Base-by-base conservation (phyloP, 2,113 vertebrate genomes). In the Pardalotus punctatus region DNA sequence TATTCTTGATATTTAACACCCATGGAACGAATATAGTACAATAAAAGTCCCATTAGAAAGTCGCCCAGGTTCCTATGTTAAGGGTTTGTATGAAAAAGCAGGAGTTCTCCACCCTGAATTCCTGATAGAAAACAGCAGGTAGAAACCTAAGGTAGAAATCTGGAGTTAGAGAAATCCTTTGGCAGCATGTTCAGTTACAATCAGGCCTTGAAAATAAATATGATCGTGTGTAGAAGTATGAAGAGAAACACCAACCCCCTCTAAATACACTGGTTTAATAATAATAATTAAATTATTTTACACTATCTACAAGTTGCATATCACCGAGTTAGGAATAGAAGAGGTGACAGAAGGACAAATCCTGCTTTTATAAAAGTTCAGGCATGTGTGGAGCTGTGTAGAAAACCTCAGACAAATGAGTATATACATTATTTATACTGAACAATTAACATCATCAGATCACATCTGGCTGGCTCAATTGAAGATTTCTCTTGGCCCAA, bases 141-240 rank as follows among this genome's bases (percentile, higher is more conserved):
- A 96, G 97, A 95, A 96, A 95, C 69, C 96, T 76, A 82, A 64
- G 24, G 74, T 94, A 98, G 96, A 98, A 97, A 98, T 96, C 36
- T 48, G 72, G 93, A 93, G 94, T 94, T 83, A 97, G 94, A 97
- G 29, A 97, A 94, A 95, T 96, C 96, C 97, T 98, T 97, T 98
- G 97, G 97, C 97, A 98, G 97, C 97, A 93, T 81, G 89, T 97
- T 97, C 97, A 96, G 97, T 97, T 97, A 97, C 96, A 96, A 97
- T 97, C 95, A 96, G 93, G 92, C 97, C 77, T 98, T 91, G 97
- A 93, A 96, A 98, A 98, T 98, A 98, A 98, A 98, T 98, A 98
- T 61, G 90, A 92, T 93, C 71, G 88, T 86, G 92, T 95, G 88
- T 69, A 96, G 88, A 91, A 96, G 93, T 80, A 94, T 43, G 96